phyloP scores from a whole-genome alignment of 2,113 vertebrate genomes.

The Hydropotes inermis region DNA sequence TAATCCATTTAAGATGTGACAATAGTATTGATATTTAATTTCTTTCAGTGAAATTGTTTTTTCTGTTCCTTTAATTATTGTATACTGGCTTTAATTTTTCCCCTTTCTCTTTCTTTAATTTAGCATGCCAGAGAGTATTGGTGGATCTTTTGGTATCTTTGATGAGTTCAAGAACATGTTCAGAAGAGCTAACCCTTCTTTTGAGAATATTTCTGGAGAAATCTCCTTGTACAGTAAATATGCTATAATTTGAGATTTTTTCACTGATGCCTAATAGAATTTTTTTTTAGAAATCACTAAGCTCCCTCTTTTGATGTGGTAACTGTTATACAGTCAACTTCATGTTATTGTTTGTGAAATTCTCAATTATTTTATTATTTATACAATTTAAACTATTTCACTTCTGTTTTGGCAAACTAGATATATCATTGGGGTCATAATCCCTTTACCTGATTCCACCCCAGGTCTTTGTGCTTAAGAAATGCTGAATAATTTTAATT shows the following conservation, averaged over 20 bases:
- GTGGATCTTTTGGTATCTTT: conserved; percentile 94
- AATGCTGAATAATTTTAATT: conserved; percentile 34
- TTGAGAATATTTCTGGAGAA: conserved; percentile 94
- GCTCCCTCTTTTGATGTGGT: background rate
- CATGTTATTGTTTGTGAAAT: background rate
- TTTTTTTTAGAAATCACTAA: background rate
- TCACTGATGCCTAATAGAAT: background rate
- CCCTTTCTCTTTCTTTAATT: conserved; percentile 42
- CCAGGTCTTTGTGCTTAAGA: conserved; percentile 1
- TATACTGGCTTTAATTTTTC: conserved; percentile 15
- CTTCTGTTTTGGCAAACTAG: conserved; percentile 4
- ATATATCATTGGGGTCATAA: background rate
- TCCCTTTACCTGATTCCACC: background rate
- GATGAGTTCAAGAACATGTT: conserved; percentile 90
- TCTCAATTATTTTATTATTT: background rate
- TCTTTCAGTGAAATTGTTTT: conserved; percentile 7
- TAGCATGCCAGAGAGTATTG: conserved; percentile 91
- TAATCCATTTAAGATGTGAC: background rate
- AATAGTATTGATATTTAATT: background rate
- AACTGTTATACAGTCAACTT: background rate
- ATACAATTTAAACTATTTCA: background rate
- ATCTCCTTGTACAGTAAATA: conserved; percentile 92
- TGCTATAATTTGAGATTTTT: conserved; percentile 23
- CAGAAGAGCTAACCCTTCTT: conserved; percentile 93
- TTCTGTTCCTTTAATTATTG: conserved; percentile 29